These are phyloP conservation scores for Lasioglossum villosulum DNA, from an alignment of 2,888 invertebrate genomes.

Conservation along the genomic window DNA sequence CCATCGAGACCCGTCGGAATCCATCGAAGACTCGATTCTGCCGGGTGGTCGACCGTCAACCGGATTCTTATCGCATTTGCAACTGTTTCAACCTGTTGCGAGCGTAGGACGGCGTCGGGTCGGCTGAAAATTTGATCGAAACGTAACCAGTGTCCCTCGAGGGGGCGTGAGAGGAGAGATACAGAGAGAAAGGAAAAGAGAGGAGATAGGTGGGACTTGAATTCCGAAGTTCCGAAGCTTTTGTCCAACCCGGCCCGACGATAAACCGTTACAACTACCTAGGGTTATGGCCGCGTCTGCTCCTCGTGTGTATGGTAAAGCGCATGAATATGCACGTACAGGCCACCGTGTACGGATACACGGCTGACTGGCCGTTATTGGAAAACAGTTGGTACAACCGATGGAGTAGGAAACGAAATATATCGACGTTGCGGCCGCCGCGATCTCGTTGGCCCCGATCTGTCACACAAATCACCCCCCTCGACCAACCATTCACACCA, in stretches of 20 bases:
- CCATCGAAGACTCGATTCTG: slow-evolving; percentile 1
- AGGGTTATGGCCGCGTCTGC: slow-evolving; percentile 12
- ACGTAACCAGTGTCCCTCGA: slow-evolving; percentile 37
- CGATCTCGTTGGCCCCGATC: slow-evolving; percentile 79
- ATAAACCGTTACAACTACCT: slow-evolving; percentile 40
- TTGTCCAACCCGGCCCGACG: slow-evolving; percentile 34
- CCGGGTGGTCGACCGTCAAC: slow-evolving; percentile 15
- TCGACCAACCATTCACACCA: slow-evolving; percentile 53
- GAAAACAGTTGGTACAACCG: slow-evolving; percentile 77
- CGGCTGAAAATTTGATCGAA: slow-evolving; percentile 55
- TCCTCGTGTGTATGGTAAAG: slow-evolving; percentile 5
- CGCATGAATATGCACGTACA: slow-evolving; percentile 29
- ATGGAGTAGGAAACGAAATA: slow-evolving; percentile 75
- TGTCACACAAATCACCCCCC: slow-evolving; percentile 81
- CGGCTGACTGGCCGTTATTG: slow-evolving; percentile 72
- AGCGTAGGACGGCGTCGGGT: slow-evolving; percentile 13
- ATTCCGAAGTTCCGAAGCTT: slow-evolving; percentile 52
- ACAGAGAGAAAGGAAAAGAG: background rate
- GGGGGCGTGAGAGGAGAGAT: background rate
- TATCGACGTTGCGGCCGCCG: slow-evolving; percentile 72
- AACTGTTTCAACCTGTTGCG: slow-evolving; percentile 69
- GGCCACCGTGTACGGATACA: slow-evolving; percentile 46
- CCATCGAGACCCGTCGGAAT: background rate
- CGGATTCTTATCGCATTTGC: slow-evolving; percentile 51
- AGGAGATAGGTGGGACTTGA: background rate